Conservation (phyloP, 2,888 invertebrate genomes). For the Eupithecia subfuscata region DNA sequence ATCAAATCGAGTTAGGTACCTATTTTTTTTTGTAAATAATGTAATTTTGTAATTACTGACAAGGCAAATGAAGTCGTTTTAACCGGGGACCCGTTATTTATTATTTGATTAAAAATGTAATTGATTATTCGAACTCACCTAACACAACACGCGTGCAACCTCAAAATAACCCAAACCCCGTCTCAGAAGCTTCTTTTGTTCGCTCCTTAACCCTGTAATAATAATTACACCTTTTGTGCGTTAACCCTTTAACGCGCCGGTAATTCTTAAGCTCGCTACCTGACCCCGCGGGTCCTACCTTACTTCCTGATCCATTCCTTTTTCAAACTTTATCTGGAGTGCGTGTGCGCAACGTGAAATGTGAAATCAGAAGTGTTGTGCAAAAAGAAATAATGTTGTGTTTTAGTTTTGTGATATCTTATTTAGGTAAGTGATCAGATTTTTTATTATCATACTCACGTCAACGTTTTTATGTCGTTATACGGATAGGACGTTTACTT, state of each 20-base stretch:
- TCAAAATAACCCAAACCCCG: constrained; percentile 69
- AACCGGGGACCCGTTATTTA: not conserved
- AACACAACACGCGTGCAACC: constrained; percentile 67
- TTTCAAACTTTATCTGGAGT: constrained; percentile 68
- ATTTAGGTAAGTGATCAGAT: constrained; percentile 38
- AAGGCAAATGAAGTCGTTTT: not conserved
- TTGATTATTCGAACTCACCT: constrained; percentile 52
- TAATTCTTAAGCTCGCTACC: constrained; percentile 81
- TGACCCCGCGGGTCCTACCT: constrained; percentile 72
- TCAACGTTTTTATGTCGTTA: constrained; percentile 33
- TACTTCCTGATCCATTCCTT: constrained; percentile 81
- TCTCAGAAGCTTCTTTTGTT: constrained; percentile 66
- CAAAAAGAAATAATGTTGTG: constrained; percentile 14
- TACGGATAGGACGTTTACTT: constrained; percentile 36
- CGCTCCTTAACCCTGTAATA: constrained; percentile 75
- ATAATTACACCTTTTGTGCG: constrained; percentile 79
- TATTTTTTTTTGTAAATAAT: not conserved
- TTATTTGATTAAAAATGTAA: constrained; percentile 14
- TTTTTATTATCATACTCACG: constrained; percentile 30
- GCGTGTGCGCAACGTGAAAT: constrained; percentile 74
- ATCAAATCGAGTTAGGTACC: not conserved
- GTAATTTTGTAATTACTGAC: not conserved
- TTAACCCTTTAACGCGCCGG: constrained; percentile 80
- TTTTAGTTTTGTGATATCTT: constrained; percentile 7
- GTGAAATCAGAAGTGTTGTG: constrained; percentile 42